A percentile compares a stretch with the other conserved stretches of the same genome.
These are phyloP conservation scores for Stegostoma tigrinum DNA, from an alignment of 2,113 vertebrate genomes.

Conservation along the genomic window DNA sequence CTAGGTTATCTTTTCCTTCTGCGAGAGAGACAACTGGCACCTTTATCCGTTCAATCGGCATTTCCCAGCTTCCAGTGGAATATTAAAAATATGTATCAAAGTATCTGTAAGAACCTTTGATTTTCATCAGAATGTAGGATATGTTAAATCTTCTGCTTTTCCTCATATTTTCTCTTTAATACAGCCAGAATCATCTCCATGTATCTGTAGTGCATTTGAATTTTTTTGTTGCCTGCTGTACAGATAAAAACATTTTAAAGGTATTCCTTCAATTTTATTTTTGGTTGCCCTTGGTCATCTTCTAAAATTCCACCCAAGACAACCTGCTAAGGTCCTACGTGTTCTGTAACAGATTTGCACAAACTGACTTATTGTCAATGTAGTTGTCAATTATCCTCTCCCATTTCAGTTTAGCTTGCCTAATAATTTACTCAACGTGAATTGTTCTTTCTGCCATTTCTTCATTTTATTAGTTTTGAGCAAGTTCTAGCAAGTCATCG, in stretches of 20 bases:
- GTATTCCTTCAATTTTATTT: not conserved
- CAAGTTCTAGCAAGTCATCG: not conserved
- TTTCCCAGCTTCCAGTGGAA: not conserved
- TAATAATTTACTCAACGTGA: not conserved
- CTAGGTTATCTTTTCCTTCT: not conserved
- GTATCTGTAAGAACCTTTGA: not conserved
- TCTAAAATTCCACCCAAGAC: not conserved
- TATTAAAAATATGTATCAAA: not conserved
- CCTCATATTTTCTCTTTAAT: not conserved
- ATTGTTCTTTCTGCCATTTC: not conserved
- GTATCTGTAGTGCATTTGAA: not conserved
- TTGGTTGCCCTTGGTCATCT: not conserved
- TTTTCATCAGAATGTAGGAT: not conserved
- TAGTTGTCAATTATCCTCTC: too few species aligned
- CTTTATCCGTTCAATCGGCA: not conserved
- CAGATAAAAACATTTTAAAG: not conserved
- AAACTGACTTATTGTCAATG: too few species aligned
- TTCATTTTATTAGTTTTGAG: not conserved
- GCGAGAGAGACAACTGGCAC: not conserved
- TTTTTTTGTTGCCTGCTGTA: not conserved
- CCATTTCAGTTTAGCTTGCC: not conserved
- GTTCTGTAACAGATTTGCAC: not conserved
- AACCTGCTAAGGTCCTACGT: not conserved
- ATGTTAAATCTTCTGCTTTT: not conserved
- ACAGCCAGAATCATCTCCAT: not conserved